Base-by-base conservation (phyloP, 2,888 invertebrate genomes). In the Teinopalpus imperialis region DNA sequence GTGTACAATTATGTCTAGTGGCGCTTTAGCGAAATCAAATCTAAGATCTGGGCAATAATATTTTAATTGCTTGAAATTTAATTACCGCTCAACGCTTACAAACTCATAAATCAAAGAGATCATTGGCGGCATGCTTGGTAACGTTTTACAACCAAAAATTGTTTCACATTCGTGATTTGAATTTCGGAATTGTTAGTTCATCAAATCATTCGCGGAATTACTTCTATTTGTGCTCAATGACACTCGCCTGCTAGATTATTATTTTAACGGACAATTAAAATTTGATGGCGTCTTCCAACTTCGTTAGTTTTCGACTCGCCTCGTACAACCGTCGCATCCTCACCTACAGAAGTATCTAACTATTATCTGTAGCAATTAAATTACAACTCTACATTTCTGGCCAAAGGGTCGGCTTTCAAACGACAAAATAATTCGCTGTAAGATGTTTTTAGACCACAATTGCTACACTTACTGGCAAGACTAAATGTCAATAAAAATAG, bases 251-350 rank as follows among this genome's bases (percentile, higher is more conserved):
- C 81, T 85, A 86, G 83, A 85, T 87, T 87, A 85, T 85, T 85
- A 86, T 87, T 87, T 86, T 86, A 86, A 85, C 86, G 83, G 70
- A 82, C 85, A 83, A 85, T 87, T 87, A 88, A 88, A 87, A 78
- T 86, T 87, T 88, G 81, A 88, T 85, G 81, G 81, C 75, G 79
- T 68, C 75, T 81, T 83, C 80, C 77, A n/a, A 79, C 79, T 81
- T 70, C 80, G 86, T 81, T 81, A 83, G 81, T 81, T 81, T 86
- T 78, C 76, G 71, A 77, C 76, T 74, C 66, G 65, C 67, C 67
- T 67, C 73, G 69, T 73, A 73, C 67, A 66, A 68, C 61, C 64
- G 54, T 51, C 44, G 43, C 41, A 46, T 48, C n/a, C 50, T 53
- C 46, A 53, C 51, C 51, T 49, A 30, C 14, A 51, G 54, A 59